Evolutionary conservation across 2,113 vertebrate species (phyloP).

Genomic region (Diadophis punctatus): DNA sequence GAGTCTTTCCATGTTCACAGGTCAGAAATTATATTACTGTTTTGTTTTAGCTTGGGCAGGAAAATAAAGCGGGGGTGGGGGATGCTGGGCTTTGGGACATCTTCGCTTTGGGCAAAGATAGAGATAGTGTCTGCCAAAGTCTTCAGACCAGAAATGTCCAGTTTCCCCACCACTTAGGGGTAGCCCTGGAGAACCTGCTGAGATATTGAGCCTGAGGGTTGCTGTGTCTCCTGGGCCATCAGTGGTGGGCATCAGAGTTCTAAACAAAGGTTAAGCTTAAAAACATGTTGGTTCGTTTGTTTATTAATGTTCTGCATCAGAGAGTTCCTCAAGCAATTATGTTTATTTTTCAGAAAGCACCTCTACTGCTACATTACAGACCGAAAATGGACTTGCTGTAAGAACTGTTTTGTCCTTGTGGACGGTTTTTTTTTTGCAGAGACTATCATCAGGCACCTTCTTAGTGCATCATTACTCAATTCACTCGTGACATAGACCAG

Average conservation of each 20-base stretch:
- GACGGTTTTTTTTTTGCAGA: constrained; percentile 85
- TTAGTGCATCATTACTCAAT: constrained; percentile 77
- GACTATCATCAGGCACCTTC: constrained; percentile 79
- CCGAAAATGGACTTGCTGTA: constrained; percentile 99
- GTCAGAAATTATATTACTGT: not conserved
- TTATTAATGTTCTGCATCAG: not conserved
- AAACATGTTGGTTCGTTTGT: not conserved
- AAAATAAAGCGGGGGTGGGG: not conserved
- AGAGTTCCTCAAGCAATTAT: constrained; percentile 19
- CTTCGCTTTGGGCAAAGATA: not conserved
- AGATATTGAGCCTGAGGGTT: not conserved
- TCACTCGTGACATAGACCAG: constrained; percentile 71
- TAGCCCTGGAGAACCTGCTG: not conserved
- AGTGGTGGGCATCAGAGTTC: not conserved
- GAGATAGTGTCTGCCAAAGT: not conserved
- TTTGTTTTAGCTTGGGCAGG: not conserved
- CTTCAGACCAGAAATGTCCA: not conserved
- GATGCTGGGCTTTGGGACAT: not conserved
- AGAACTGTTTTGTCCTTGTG: constrained; percentile 73
- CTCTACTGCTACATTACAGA: constrained; percentile 99
- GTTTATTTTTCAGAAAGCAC: constrained; percentile 85
- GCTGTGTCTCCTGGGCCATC: not conserved
- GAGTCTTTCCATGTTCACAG: not conserved
- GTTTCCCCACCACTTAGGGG: too few species aligned
- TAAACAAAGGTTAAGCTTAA: not conserved